phyloP scores from a whole-genome alignment of 2,888 invertebrate species.

The Galeruca laticollis region DNA sequence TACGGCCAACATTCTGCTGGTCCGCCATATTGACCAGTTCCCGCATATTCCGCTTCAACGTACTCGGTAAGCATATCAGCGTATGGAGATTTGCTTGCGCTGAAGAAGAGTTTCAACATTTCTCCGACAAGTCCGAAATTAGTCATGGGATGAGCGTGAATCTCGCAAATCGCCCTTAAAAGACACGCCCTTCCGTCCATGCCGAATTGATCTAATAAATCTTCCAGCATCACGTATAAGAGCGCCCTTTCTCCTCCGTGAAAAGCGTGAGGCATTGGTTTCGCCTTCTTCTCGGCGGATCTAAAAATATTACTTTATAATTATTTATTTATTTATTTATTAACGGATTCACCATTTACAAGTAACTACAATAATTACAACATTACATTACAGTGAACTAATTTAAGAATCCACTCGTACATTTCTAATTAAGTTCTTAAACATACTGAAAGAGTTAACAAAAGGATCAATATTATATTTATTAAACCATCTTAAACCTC shows the following conservation, averaged over 20 bases:
- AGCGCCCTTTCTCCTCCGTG: conserved; percentile 88
- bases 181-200: conserved; percentile 86
- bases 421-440: no score
- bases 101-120: conserved; percentile 84
- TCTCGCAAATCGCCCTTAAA: conserved; percentile 86
- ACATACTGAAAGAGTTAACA: no score
- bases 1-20: conserved; percentile 89
- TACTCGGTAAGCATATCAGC: conserved; percentile 80
- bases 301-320: conserved; percentile 59
- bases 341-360: no score
- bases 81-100: conserved; percentile 86
- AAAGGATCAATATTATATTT: no score
- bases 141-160: conserved; percentile 82
- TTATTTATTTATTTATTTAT: no score
- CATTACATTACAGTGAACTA: no score
- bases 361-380: no score
- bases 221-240: conserved; percentile 82
- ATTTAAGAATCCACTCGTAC: no score
- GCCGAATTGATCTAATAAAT: conserved; percentile 83
- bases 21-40: conserved; percentile 71
- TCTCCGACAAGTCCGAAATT: conserved; percentile 87
- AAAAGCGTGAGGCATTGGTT: conserved; percentile 68
- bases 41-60: conserved; percentile 83
- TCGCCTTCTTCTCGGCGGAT: conserved; percentile 50
- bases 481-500: no score